Conservation (phyloP, 1,140 invertebrate species). For the Gerris buenoi region DNA sequence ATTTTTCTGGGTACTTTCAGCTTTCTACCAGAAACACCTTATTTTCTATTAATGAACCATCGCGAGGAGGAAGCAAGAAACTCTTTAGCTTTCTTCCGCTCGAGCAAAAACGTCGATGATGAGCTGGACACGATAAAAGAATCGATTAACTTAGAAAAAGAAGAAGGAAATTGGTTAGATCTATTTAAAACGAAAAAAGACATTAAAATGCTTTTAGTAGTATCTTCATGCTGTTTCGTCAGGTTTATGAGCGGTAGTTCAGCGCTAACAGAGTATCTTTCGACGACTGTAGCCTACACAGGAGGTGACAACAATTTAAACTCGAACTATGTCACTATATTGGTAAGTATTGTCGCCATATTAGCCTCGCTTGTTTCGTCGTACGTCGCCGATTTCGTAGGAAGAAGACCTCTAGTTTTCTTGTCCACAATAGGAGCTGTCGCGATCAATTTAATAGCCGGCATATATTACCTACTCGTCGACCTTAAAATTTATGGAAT, state of each 20-base stretch:
- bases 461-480: slow-evolving; percentile 10
- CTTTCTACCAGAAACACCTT: slow-evolving; percentile 7
- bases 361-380: slow-evolving; percentile 28
- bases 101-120: not conserved
- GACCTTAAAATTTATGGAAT: not conserved
- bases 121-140: slow-evolving; percentile 9
- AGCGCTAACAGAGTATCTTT: slow-evolving; percentile 3
- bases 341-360: slow-evolving; percentile 21
- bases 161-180: not conserved
- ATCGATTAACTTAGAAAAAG: not conserved
- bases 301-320: not conserved
- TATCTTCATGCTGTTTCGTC: not conserved
- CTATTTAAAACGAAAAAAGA: not conserved
- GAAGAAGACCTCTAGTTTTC: slow-evolving; percentile 37
- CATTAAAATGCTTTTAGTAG: not conserved
- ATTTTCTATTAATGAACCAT: not conserved
- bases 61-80: slow-evolving; percentile 6
- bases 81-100: slow-evolving; percentile 1
- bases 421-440: slow-evolving; percentile 26
- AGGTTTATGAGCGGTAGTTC: slow-evolving; percentile 7
- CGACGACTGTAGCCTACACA: slow-evolving; percentile 2
- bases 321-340: slow-evolving; percentile 15
- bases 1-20: slow-evolving; percentile 1
- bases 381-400: slow-evolving; percentile 32
- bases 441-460: slow-evolving; percentile 9